Conservation (phyloP, 2,797 vertebrate genomes). For the Peromyscus melanophrys region DNA sequence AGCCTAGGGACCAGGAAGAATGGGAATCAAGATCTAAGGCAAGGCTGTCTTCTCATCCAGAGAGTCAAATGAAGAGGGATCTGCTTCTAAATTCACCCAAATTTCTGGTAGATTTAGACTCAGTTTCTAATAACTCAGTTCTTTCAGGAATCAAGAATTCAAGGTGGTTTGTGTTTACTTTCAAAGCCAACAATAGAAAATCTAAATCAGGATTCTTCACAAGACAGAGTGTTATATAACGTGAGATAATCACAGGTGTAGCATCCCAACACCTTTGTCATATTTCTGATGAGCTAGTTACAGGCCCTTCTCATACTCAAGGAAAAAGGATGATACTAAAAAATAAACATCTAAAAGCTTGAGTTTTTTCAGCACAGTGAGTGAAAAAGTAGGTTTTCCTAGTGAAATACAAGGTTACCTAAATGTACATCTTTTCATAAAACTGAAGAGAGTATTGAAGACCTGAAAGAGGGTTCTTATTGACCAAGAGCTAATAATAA, state of each 20-base stretch:
- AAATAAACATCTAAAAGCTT: background rate
- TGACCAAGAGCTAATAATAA: background rate
- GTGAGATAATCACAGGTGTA: background rate
- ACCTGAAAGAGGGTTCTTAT: background rate
- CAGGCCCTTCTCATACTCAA: background rate
- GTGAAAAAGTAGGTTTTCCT: background rate
- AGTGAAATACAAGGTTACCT: background rate
- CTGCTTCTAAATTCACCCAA: background rate
- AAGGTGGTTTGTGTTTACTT: background rate
- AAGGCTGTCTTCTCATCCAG: background rate
- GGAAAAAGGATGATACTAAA: background rate
- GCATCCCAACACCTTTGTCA: background rate
- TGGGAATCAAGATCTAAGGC: background rate
- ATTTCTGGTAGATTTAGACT: background rate
- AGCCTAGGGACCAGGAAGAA: background rate
- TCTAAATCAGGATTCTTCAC: background rate
- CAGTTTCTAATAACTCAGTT: background rate
- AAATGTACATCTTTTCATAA: background rate
- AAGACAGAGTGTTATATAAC: background rate
- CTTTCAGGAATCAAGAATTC: conserved; percentile 18
- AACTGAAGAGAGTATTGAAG: background rate
- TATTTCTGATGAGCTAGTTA: conserved; percentile 26
- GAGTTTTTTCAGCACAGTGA: background rate
- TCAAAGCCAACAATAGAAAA: background rate
- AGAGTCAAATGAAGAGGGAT: background rate